Evolutionary conservation across 1,140 invertebrate genomes (phyloP), one percentile per base, ranked within the genome.

Genomic region (Eueides isabella): DNA sequence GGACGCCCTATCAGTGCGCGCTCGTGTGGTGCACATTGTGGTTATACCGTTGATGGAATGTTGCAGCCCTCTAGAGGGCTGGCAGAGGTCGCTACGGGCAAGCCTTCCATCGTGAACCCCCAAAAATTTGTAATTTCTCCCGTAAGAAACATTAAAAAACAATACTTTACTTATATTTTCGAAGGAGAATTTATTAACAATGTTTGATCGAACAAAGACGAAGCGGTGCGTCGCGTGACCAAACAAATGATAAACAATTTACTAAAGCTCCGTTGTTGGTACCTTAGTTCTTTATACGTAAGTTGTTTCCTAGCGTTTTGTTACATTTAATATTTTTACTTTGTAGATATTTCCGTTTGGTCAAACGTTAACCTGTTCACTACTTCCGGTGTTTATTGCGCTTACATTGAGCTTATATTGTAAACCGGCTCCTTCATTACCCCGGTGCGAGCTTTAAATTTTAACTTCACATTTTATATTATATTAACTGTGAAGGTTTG

Each of bases 141-240:
- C 7, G 4, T 11, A 26, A 55, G 1, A 23, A 3, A 19, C 11
- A 4, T 23, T 0, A 48, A 55, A 55, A 55, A 55, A 55, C 7
- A 23, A 19, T 16, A 4, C 9, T 30, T 30, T 62, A 29, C 16
- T 30, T 7, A 16, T 31, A 31, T 63, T 63, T 63, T 16, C 7
- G 65, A 79, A 79, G 66, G 67, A 71, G 61, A 19, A n/a, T 55
- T 4, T 55, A 61, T 4, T 55, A 61, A 66, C 67, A 62, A 66
- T 67, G 73, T 75, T 77, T 74, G 71, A 77, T 79, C 71, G 78
- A 69, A 74, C 72, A 79, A 79, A 74, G 80, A 83, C 69, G 41
- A 67, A 81, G 70, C 74, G 76, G 33, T 12, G 61, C 71, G 75
- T 83, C 72, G 82, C 82, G 82, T 83, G 82, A 81, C 80, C 74